Evolutionary conservation across 2,113 vertebrate species (phyloP).

Genomic region (Leucosticte australis): DNA sequence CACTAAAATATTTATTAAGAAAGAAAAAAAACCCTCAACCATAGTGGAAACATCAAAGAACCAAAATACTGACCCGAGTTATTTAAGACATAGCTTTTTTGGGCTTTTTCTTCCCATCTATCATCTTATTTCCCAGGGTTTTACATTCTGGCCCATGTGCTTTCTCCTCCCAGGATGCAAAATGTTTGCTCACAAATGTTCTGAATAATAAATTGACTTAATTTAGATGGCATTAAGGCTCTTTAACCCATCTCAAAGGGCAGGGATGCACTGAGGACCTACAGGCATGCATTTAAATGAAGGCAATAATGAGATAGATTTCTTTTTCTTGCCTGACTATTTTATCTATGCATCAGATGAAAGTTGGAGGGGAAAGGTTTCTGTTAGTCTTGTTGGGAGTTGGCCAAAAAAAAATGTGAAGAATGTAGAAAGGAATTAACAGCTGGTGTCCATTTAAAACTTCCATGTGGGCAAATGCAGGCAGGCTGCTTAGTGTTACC

Average conservation of each 20-base stretch:
- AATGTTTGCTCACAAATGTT: conserved; percentile 26
- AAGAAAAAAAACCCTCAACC: neutral
- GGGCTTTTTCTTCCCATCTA: neutral
- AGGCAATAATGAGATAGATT: neutral
- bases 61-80: neutral
- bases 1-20: neutral
- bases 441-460: conserved; percentile 52
- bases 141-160: neutral
- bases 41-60: neutral
- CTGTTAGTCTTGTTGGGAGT: conserved; percentile 46
- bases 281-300: conserved; percentile 5
- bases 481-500: neutral
- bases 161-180: conserved; percentile 12
- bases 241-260: neutral
- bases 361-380: conserved; percentile 45
- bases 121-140: conserved; percentile 12
- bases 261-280: neutral
- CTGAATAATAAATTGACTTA: conserved; percentile 17
- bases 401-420: conserved; percentile 38
- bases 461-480: neutral
- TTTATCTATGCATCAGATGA: conserved; percentile 42
- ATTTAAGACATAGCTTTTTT: neutral
- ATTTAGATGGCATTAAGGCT: conserved; percentile 17
- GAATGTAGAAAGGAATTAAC: conserved; percentile 46
- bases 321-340: conserved; percentile 29